These are phyloP conservation scores for Pimephales promelas DNA, from an alignment of 2,113 vertebrate species.

Conservation along the genomic window DNA sequence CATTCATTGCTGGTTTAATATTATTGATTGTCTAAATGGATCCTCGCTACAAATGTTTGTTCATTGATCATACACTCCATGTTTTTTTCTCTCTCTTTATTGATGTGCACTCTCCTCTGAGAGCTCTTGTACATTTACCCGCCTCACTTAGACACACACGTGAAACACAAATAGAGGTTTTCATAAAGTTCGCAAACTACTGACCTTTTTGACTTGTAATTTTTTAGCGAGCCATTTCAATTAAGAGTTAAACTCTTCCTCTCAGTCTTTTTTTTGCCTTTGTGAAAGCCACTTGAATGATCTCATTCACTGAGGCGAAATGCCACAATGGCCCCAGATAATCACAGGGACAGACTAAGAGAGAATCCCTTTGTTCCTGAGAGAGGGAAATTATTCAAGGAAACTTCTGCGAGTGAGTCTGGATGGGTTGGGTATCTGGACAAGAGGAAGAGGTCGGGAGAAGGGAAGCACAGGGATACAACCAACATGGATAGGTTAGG, in stretches of 20 bases:
- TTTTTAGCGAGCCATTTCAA: conserved; percentile 1
- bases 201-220: conserved; percentile 7
- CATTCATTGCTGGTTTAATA: conserved; percentile 26
- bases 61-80: conserved; percentile 41
- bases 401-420: conserved; percentile 9
- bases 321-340: conserved; percentile 2
- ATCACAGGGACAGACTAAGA: conserved; percentile 8
- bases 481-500: conserved; percentile 22
- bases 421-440: not conserved
- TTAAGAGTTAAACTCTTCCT: not conserved
- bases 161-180: conserved; percentile 14
- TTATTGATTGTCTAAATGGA: conserved; percentile 41
- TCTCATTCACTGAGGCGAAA: conserved; percentile 1
- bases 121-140: conserved; percentile 21
- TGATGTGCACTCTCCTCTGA: conserved; percentile 26
- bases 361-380: conserved; percentile 20
- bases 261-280: conserved; percentile 1
- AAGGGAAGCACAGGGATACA: not conserved
- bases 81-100: conserved; percentile 26
- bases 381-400: conserved; percentile 9
- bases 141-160: conserved; percentile 6
- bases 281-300: conserved; percentile 19
- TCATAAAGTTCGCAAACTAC: not conserved
- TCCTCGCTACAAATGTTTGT: conserved; percentile 27
- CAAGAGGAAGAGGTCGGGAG: conserved; percentile 3